phyloP scores from a whole-genome alignment of 1,140 invertebrate genomes.

The Chymomyza costata region DNA sequence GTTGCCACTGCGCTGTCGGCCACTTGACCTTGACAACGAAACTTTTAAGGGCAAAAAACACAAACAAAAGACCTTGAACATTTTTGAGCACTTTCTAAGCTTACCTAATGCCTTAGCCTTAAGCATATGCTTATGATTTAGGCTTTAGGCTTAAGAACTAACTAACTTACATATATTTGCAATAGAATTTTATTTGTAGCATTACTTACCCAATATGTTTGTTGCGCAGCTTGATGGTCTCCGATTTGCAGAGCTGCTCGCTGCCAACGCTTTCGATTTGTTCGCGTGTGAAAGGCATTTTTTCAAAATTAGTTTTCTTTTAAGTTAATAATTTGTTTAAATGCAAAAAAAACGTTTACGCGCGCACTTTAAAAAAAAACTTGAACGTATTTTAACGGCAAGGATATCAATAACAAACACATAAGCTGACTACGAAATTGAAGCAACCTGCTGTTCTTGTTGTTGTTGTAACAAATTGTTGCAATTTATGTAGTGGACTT shows the following conservation, averaged over 20 bases:
- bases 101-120: background rate
- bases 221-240: constrained; percentile 86
- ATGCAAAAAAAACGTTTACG: constrained; percentile 1
- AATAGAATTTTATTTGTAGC: too few relatives aligned
- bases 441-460: background rate
- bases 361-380: constrained; percentile 23
- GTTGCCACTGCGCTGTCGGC: constrained; percentile 21
- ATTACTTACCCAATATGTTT: constrained; percentile 86
- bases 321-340: background rate
- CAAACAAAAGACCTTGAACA: too few relatives aligned
- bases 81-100: constrained; percentile 3
- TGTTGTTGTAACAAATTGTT: background rate
- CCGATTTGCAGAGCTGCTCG: constrained; percentile 84
- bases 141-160: constrained; percentile 3
- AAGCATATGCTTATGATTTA: constrained; percentile 4
- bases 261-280: constrained; percentile 71
- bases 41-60: constrained; percentile 5
- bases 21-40: constrained; percentile 62
- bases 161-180: too few relatives aligned
- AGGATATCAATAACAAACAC: background rate
- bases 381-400: background rate
- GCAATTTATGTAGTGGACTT: constrained; percentile 17
- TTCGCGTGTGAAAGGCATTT: constrained; percentile 65
- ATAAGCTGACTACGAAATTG: background rate
- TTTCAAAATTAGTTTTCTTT: constrained; percentile 17